phyloP scores from a whole-genome alignment of 1,140 invertebrate genomes.

The Lutraria rhynchaena region DNA sequence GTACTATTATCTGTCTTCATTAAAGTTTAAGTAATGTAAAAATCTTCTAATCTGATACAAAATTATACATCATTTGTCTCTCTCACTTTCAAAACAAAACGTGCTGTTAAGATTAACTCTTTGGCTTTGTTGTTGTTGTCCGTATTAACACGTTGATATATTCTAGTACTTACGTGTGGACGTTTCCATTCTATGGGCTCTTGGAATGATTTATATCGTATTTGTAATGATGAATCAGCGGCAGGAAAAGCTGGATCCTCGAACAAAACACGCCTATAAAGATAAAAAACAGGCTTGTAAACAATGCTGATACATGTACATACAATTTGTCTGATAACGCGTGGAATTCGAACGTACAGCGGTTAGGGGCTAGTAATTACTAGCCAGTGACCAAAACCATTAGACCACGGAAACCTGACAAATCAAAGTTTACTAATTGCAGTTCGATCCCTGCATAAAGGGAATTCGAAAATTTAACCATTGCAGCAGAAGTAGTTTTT shows the following conservation, averaged over 20 bases:
- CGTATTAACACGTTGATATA: no score
- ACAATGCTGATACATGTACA: no score
- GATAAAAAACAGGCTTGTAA: background rate
- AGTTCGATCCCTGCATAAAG: background rate
- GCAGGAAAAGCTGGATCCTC: conserved; percentile 74
- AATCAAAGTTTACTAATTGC: background rate
- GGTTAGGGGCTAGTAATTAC: no score
- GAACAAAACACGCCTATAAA: conserved; percentile 64
- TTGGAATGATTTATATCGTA: conserved; percentile 50
- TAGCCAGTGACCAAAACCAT: no score
- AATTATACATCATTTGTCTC: no score
- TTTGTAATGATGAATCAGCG: conserved; percentile 67
- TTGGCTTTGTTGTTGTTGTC: no score
- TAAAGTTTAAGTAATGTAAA: background rate
- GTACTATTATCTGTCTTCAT: no score
- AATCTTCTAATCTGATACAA: no score
- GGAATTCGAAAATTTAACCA: background rate
- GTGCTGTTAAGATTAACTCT: no score
- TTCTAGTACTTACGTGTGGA: conserved; percentile 72
- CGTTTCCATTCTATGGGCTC: conserved; percentile 73
- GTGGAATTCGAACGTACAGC: no score
- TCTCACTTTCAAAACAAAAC: no score
- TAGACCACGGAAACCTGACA: background rate
- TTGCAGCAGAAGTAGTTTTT: background rate
- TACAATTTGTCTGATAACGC: no score